These are phyloP conservation scores for Clarias magur DNA, from an alignment of 2,113 vertebrate genomes.

Conservation along the genomic window DNA sequence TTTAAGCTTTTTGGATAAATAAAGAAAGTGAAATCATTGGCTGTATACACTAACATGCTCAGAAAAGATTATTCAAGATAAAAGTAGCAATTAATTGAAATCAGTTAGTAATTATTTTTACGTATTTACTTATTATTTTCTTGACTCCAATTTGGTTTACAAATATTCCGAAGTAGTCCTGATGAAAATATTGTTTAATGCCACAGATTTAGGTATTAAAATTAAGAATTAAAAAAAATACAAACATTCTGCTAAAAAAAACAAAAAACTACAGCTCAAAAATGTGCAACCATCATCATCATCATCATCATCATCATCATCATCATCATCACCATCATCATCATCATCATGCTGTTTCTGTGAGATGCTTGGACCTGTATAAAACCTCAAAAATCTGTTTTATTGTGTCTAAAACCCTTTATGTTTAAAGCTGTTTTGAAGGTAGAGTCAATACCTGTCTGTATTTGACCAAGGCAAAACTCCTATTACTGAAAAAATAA, in stretches of 20 bases:
- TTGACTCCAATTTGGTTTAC: not conserved
- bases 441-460: conserved; percentile 16
- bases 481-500: conserved; percentile 4
- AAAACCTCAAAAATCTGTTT: not conserved
- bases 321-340: no score
- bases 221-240: not conserved
- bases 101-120: not conserved
- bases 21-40: not conserved
- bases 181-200: not conserved
- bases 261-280: no score
- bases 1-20: not conserved
- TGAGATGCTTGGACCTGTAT: not conserved
- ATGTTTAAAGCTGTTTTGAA: not conserved
- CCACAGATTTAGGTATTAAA: not conserved
- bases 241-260: not conserved
- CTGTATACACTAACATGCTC: not conserved
- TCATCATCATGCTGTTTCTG: not conserved
- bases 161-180: not conserved
- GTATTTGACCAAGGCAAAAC: conserved; percentile 15
- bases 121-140: not conserved
- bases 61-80: not conserved
- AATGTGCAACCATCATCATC: no score
- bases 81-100: not conserved
- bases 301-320: no score
- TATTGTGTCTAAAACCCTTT: not conserved